Evolutionary conservation across 2,113 vertebrate species (phyloP), one percentile per base, ranked within the genome.

Genomic region (Ptyas mucosa): DNA sequence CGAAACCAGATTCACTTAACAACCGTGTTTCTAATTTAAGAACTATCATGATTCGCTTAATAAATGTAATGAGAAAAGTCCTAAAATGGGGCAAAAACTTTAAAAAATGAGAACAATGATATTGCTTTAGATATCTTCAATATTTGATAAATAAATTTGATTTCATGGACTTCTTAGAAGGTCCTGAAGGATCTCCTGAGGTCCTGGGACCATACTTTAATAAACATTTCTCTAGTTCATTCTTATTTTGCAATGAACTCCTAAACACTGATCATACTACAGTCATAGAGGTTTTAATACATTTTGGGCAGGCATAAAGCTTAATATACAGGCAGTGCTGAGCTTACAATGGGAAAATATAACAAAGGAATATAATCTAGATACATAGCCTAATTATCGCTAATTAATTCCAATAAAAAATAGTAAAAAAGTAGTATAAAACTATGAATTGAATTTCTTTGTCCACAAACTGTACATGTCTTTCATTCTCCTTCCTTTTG

Each of bases 401-500:
- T 5, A 21, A 43, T 89, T 89, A 7, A 46, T 43, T 21, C 15
- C 10, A 69, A 69, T 69, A 29, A 61, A 29, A 61, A 3, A 26
- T 29, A 61, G 8, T 43, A 43, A 43, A 43, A 43, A 43, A 43
- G 43, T 43, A 43, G 43, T 6, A 91, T n/a, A 55, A 46, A 14
- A 9, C 0, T 3, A 43, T 69, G 39, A 34, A 85, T 81, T 11
- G 29, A 69, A n/a, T 85, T 15, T 3, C 7, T 8, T 93, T 89
- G 9, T 52, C 34, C 1, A 3, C 5, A 34, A 34, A 12, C 11
- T 46, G 24, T 90, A 94, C 94, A n/a, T 29, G 53, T 11, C 0
- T 81, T 93, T 94, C 93, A 81, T 24, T 96, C 1, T 85, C 14
- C 61, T 89, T 91, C 92, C 54, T 3, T 34, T 15, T 21, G 3